phyloP scores from a whole-genome alignment of 2,888 invertebrate genomes.

The Catocala nupta region DNA sequence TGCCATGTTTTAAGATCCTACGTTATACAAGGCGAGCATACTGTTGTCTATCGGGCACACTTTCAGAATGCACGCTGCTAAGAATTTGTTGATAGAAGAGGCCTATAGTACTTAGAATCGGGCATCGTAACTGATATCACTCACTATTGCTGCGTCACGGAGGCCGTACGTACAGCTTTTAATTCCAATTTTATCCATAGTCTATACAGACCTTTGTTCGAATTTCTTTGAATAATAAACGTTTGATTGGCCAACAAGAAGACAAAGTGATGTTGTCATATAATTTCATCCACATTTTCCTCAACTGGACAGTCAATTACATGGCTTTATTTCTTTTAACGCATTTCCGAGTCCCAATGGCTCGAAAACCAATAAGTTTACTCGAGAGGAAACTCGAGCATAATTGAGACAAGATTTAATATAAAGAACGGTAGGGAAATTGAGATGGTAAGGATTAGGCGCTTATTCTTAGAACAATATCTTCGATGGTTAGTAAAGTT shows the following conservation, averaged over 20 bases:
- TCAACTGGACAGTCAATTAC: conserved; percentile 50
- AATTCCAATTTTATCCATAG: no score
- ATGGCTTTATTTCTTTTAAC: conserved; percentile 54
- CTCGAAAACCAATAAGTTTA: conserved; percentile 48
- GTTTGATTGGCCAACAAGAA: conserved; percentile 47
- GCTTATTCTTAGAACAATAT: background rate
- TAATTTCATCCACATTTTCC: conserved; percentile 40
- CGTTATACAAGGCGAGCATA: no score
- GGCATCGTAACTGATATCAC: no score
- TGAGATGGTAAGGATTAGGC: conserved; percentile 5
- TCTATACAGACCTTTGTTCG: background rate
- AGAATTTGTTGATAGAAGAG: no score
- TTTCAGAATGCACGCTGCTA: no score
- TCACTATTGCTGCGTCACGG: no score
- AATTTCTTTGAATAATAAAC: conserved; percentile 34
- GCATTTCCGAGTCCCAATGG: conserved; percentile 41
- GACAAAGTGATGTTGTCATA: conserved; percentile 29
- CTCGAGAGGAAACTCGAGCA: conserved; percentile 13
- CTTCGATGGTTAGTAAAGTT: background rate
- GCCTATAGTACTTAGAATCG: no score
- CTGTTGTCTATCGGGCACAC: no score
- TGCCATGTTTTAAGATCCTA: no score
- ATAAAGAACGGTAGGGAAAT: conserved; percentile 4
- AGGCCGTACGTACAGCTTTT: no score
- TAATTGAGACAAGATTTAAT: conserved; percentile 21